Evolutionary conservation across 2,113 vertebrate genomes (phyloP), one percentile per base, ranked within the genome.

Genomic region (Albula goreensis): DNA sequence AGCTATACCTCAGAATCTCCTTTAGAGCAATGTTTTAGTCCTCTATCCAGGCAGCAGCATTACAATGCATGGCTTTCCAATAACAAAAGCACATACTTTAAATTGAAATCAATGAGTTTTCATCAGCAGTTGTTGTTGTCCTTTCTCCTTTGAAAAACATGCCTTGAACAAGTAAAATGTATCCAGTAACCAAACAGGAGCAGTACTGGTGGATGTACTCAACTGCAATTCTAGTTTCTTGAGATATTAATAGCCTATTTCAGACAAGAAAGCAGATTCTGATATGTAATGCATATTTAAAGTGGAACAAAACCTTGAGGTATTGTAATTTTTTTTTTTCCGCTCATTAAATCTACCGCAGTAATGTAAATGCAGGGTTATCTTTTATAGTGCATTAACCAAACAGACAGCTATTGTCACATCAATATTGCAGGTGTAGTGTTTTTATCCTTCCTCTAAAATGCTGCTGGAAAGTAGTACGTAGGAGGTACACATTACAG

Each of bases 211-310:
- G 5, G 11, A 56, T 56, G 1, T 31, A 74, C 70, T 74, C 70
- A 10, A 31, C 5, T 31, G 9, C 9, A 11, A 11, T 5, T 53
- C 5, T 7, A 31, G 50, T 52, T 56, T 81, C 22, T 66, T 3
- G 51, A 52, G 50, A 50, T 81, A 25, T 81, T 25, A 81, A 81
- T 52, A 81, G 22, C 50, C 80, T 22, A 31, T 81, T 81, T 81
- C 80, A 81, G 70, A 74, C 70, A 81, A 81, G 50, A 25, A 56
- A 50, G 31, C 49, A 48, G 41, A 79, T 12, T 78, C 77, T 83
- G 53, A 19, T 83, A 63, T 22, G 53, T 49, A 7, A 63, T 56
- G 13, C n/a, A 31, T 52, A 56, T 82, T 25, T 82, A 82, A 82
- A 82, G 50, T 2, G 50, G 80, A 12, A 53, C 51, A 56, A 82